A percentile compares a stretch with the other conserved stretches of the same genome.
phyloP scores from a whole-genome alignment of 2,797 vertebrate genomes.

The Semotilus atromaculatus region DNA sequence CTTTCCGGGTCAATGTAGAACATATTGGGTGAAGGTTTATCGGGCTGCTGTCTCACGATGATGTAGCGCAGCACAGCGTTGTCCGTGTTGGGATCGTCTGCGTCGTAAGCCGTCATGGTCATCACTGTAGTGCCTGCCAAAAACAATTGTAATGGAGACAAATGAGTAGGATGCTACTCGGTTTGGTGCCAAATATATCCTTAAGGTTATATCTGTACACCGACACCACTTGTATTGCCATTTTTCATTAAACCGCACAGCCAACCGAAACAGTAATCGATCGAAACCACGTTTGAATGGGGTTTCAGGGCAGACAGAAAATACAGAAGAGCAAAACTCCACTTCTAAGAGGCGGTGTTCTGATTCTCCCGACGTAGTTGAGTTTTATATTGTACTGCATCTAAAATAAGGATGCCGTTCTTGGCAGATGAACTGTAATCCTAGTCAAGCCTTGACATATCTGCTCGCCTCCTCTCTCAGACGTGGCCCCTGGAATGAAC shows the following conservation, averaged over 20 bases:
- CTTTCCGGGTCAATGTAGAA: slow-evolving; percentile 96
- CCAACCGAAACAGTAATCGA: slow-evolving; percentile 7
- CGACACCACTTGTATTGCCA: neutral
- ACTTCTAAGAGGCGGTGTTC: neutral
- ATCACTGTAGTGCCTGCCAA: slow-evolving; percentile 91
- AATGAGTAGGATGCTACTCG: neutral
- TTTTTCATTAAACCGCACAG: slow-evolving; percentile 11
- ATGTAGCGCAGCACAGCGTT: slow-evolving; percentile 93
- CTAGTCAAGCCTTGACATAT: slow-evolving; percentile 35
- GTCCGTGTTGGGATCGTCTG: slow-evolving; percentile 89
- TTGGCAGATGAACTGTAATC: slow-evolving; percentile 49
- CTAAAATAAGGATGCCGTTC: slow-evolving; percentile 15
- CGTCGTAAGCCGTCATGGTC: slow-evolving; percentile 92
- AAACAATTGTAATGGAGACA: slow-evolving; percentile 16
- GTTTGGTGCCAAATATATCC: neutral
- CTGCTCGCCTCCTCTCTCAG: slow-evolving; percentile 24
- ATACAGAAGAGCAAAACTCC: slow-evolving; percentile 10
- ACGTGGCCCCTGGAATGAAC: slow-evolving; percentile 23
- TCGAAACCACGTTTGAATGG: neutral
- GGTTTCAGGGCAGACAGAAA: slow-evolving; percentile 19
- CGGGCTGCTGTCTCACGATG: slow-evolving; percentile 91
- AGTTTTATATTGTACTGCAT: slow-evolving; percentile 36
- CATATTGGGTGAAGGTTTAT: slow-evolving; percentile 96
- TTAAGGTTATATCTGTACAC: slow-evolving; percentile 22
- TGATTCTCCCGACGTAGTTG: neutral